phyloP scores from a whole-genome alignment of 2,113 vertebrate genomes.

The Chloropsis hardwickii region DNA sequence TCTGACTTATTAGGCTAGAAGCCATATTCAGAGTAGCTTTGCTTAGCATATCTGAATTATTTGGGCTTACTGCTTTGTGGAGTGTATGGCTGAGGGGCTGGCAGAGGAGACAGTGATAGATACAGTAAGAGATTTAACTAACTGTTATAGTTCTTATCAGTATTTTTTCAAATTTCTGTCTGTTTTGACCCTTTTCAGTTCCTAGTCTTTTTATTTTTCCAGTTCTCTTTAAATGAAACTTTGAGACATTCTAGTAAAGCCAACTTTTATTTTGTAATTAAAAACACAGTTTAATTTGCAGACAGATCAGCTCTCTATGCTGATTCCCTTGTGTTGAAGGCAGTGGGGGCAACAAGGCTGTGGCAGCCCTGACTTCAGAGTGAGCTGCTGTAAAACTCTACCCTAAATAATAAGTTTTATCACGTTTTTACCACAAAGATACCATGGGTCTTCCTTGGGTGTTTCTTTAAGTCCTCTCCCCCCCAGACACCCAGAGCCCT shows the following conservation, averaged over 20 bases:
- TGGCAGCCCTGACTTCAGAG: background rate
- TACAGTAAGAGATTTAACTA: background rate
- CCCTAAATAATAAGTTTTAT: background rate
- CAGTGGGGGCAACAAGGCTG: background rate
- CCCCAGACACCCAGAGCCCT: background rate
- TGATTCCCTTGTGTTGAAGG: background rate
- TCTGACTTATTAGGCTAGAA: background rate
- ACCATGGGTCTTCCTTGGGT: background rate
- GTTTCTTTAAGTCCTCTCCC: background rate
- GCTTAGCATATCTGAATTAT: slow-evolving; percentile 7
- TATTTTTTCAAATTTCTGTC: background rate
- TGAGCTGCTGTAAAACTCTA: background rate
- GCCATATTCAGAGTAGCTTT: slow-evolving; percentile 12
- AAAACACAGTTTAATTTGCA: background rate
- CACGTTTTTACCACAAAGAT: background rate
- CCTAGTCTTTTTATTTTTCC: background rate
- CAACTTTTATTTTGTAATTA: background rate
- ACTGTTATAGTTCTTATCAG: background rate
- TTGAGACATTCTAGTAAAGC: background rate
- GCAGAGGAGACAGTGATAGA: background rate
- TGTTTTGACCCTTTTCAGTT: background rate
- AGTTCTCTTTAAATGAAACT: background rate
- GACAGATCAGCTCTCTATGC: background rate
- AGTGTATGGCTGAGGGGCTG: background rate
- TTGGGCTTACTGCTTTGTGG: background rate